A percentile compares a stretch with the other conserved stretches of the same genome.
Evolutionary conservation across 2,797 vertebrate genomes (phyloP).

Genomic region (Triplophysa bombifrons): DNA sequence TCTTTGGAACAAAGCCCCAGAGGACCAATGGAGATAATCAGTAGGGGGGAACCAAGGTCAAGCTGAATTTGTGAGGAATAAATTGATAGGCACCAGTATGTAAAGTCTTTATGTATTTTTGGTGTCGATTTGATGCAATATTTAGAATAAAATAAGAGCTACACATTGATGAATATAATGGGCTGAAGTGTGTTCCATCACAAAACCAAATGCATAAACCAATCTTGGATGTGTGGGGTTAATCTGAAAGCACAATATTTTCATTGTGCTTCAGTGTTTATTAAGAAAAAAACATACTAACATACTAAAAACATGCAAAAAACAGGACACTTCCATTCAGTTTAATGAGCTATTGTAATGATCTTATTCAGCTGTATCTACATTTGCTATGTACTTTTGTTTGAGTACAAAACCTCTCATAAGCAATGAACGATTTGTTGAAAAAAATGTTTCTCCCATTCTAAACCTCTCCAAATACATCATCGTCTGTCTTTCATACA

Average conservation of each 20-base stretch:
- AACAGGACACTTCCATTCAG: neutral
- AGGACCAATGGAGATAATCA: constrained; percentile 16
- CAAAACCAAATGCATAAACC: neutral
- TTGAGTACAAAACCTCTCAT: neutral
- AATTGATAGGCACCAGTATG: neutral
- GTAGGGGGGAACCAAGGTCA: constrained; percentile 8
- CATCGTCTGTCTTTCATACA: neutral
- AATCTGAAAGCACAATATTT: neutral
- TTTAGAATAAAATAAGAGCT: neutral
- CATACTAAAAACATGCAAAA: no score
- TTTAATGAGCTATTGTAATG: neutral
- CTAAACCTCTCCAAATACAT: neutral
- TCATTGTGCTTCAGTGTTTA: neutral
- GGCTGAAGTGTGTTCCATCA: neutral
- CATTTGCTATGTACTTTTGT: neutral
- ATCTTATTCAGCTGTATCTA: neutral
- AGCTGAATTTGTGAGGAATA: neutral
- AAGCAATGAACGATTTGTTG: constrained; percentile 6
- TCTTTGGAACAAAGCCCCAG: constrained; percentile 14
- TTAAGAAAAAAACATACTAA: neutral
- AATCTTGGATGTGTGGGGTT: neutral
- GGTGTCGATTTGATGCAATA: neutral
- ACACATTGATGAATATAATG: neutral
- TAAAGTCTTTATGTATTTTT: neutral
- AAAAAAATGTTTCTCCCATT: neutral